Percentiles rank a stretch among this genome's conserved stretches.
Evolutionary conservation across 2,797 vertebrate genomes (phyloP).

Genomic region (Chelon auratus): DNA sequence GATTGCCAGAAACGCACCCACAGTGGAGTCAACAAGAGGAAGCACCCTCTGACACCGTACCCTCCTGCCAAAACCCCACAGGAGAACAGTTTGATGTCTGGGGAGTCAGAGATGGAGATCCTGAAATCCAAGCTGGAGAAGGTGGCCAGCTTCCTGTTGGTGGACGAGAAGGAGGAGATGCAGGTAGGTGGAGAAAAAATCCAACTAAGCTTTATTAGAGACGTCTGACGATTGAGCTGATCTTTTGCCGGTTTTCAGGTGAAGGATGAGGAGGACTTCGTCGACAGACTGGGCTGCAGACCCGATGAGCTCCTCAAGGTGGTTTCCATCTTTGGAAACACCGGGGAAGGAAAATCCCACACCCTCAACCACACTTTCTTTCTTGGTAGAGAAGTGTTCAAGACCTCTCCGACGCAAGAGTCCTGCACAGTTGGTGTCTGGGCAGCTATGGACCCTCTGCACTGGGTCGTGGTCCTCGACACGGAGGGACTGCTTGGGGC

Average conservation of each 20-base stretch:
- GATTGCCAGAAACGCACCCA: constrained; percentile 98
- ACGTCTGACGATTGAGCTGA: not conserved
- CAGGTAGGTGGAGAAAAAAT: constrained; percentile 83
- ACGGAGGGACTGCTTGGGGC: constrained; percentile 97
- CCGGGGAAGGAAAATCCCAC: constrained; percentile 98
- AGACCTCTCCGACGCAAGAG: constrained; percentile 96
- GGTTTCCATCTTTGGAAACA: constrained; percentile 98
- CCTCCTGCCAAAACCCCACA: constrained; percentile 82
- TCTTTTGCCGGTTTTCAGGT: constrained; percentile 81
- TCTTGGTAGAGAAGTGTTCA: constrained; percentile 96
- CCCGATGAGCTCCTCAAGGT: constrained; percentile 97
- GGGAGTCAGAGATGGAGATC: constrained; percentile 85
- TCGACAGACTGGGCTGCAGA: constrained; percentile 90
- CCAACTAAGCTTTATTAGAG: not conserved
- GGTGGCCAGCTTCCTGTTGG: constrained; percentile 94
- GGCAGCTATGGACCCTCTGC: constrained; percentile 95
- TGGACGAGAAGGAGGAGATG: constrained; percentile 97
- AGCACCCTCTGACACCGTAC: constrained; percentile 90
- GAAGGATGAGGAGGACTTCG: constrained; percentile 93
- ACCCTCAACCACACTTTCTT: constrained; percentile 99
- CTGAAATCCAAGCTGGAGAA: constrained; percentile 90
- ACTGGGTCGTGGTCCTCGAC: constrained; percentile 94
- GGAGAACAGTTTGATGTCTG: constrained; percentile 78
- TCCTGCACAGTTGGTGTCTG: constrained; percentile 98
- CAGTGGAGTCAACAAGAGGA: constrained; percentile 92